Base-by-base conservation (phyloP, 2,888 invertebrate species). In the Trichogramma dendrolimi region DNA sequence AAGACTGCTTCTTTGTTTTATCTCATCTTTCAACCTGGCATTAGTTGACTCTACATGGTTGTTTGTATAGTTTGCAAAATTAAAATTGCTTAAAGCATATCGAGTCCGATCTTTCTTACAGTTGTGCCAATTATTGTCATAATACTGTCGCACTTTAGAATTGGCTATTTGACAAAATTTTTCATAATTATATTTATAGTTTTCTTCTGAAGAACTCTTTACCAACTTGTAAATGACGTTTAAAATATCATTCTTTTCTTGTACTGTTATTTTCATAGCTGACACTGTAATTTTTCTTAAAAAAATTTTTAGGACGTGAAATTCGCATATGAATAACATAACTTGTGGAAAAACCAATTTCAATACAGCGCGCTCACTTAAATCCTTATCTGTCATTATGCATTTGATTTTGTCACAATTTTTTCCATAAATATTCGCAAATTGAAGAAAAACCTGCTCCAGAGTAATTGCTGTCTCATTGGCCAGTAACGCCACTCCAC, bases 371-470 rank as follows among this genome's bases (percentile, higher is more conserved):
- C 65, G 14, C 42, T 65, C 62, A 1, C 40, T 41, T 59, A 64
- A 27, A 46, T 69, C 66, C 50, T 69, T 67, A 41, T 69, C 68
- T 5, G 52, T 60, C 68, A 70, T 68, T 4, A 67, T 57, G 41
- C 63, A 66, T 10, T 55, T 7, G 5, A 67, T 8, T 65, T 8
- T 42, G 6, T 10, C 54, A 62, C 0, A 56, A 53, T 14, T 65
- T 55, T 4, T 7, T 11, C 50, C 63, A 39, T 14, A 61, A 53
- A 38, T 54, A 6, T 58, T 65, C 65, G 14, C 67, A 66, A 27
- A 52, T 51, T 1, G 61, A 7, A 4, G 64, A 11, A 40, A 66
- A 11, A 64, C 59, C 64, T 10, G 52, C 27, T 48, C 42, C 27
- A 69, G 58, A 1, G 68, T 66, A 3, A 55, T 52, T 4, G n/a